Conservation (phyloP, 2,888 invertebrate genomes). For the Idaea dimidiata region DNA sequence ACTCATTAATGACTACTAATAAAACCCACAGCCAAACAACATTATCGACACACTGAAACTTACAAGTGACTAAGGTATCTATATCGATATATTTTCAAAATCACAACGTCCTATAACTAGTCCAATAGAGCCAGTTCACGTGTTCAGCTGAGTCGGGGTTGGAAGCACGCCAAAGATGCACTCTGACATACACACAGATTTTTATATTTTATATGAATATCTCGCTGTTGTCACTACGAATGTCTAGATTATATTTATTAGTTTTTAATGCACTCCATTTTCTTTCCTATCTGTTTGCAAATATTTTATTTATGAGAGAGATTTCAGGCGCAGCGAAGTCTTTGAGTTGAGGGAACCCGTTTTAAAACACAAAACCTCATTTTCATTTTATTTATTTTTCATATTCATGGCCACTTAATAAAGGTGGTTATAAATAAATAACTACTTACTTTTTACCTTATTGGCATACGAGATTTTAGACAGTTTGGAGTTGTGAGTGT, state of each 20-base stretch:
- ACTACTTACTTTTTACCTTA: no score
- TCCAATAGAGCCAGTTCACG: conserved; percentile 36
- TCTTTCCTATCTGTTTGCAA: neutral
- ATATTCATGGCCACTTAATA: no score
- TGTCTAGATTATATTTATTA: neutral
- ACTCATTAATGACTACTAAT: no score
- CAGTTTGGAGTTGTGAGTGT: no score
- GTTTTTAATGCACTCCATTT: conserved; percentile 2
- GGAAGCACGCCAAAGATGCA: conserved; percentile 40
- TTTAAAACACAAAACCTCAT: no score
- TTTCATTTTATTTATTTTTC: no score
- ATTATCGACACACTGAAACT: neutral
- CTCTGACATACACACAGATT: conserved; percentile 18
- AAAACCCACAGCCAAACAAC: neutral
- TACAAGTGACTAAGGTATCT: no score
- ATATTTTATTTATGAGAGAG: neutral
- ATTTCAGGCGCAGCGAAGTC: no score
- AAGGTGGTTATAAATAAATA: no score
- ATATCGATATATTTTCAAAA: conserved; percentile 23
- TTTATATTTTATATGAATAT: conserved; percentile 16
- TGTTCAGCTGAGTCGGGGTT: conserved; percentile 37
- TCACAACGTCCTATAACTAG: conserved; percentile 29
- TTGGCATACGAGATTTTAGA: no score
- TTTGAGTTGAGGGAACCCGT: no score
- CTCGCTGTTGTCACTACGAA: neutral